Evolutionary conservation across 1,140 invertebrate genomes (phyloP).

Genomic region (Augochlora pura): DNA sequence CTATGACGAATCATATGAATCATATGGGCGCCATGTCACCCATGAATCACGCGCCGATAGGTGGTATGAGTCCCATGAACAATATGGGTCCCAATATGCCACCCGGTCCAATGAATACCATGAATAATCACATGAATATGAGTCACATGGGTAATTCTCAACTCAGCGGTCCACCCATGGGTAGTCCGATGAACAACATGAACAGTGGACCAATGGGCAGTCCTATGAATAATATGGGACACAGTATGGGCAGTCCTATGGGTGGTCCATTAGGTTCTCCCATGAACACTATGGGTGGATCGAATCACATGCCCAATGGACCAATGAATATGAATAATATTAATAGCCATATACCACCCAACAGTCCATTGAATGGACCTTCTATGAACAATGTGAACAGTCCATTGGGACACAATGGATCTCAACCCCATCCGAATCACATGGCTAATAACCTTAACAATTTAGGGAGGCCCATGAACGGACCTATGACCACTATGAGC

Average conservation of each 20-base stretch:
- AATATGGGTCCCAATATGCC: conserved; percentile 85
- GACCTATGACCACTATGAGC: conserved; percentile 83
- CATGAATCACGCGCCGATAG: conserved; percentile 84
- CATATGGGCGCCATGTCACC: conserved; percentile 81
- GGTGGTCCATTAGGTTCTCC: conserved; percentile 77
- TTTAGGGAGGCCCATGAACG: conserved; percentile 82
- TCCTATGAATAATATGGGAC: conserved; percentile 79
- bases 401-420: conserved; percentile 77
- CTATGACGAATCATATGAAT: conserved; percentile 82
- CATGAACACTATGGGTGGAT: conserved; percentile 77
- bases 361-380: conserved; percentile 77
- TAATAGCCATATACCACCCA: conserved; percentile 78
- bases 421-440: conserved; percentile 81
- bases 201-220: conserved; percentile 84
- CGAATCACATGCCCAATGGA: conserved; percentile 76
- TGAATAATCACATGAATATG: conserved; percentile 86
- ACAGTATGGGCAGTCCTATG: conserved; percentile 79
- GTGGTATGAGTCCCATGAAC: conserved; percentile 85
- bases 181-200: conserved; percentile 86
- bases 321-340: conserved; percentile 79
- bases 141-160: conserved; percentile 86
- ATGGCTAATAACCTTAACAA: conserved; percentile 81
- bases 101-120: conserved; percentile 80
- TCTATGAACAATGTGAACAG: conserved; percentile 78
- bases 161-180: conserved; percentile 86